Conservation (phyloP, 2,888 invertebrate genomes). For the Rhingia rostrata region DNA sequence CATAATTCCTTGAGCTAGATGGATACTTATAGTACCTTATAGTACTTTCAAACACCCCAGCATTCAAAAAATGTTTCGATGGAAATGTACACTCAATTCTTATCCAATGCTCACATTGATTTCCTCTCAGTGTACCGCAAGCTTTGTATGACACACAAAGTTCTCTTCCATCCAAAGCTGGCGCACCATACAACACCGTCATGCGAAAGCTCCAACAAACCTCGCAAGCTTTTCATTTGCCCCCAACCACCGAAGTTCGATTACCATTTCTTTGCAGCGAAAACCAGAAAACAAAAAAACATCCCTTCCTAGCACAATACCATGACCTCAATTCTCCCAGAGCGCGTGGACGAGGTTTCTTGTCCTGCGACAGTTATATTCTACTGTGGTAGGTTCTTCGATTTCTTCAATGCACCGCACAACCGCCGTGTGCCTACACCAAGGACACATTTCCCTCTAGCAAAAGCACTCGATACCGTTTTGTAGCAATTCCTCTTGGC, state of each 20-base stretch:
- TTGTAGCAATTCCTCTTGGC: background rate
- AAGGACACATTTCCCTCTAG: constrained; percentile 60
- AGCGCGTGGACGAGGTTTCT: constrained; percentile 28
- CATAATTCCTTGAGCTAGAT: too few species aligned
- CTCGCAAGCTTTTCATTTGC: constrained; percentile 45
- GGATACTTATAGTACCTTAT: too few species aligned
- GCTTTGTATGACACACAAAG: constrained; percentile 57
- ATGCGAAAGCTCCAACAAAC: constrained; percentile 37
- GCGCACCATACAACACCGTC: constrained; percentile 12
- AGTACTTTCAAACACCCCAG: too few species aligned
- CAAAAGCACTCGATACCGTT: constrained; percentile 15
- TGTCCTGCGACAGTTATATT: constrained; percentile 70
- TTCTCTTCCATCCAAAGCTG: constrained; percentile 44
- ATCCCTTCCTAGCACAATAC: constrained; percentile 51
- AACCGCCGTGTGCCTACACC: constrained; percentile 19
- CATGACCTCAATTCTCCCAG: constrained; percentile 70
- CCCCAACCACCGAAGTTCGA: constrained; percentile 30
- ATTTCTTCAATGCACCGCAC: constrained; percentile 24
- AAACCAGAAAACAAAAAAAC: constrained; percentile 1
- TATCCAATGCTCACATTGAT: background rate
- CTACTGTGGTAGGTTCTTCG: constrained; percentile 69
- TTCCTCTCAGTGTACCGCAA: constrained; percentile 57
- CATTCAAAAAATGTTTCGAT: too few species aligned
- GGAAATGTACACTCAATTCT: too few species aligned
- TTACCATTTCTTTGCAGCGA: constrained; percentile 66